Evolutionary conservation across 2,797 vertebrate genomes (phyloP), one percentile per base, ranked within the genome.

Genomic region (Squalus acanthias): DNA sequence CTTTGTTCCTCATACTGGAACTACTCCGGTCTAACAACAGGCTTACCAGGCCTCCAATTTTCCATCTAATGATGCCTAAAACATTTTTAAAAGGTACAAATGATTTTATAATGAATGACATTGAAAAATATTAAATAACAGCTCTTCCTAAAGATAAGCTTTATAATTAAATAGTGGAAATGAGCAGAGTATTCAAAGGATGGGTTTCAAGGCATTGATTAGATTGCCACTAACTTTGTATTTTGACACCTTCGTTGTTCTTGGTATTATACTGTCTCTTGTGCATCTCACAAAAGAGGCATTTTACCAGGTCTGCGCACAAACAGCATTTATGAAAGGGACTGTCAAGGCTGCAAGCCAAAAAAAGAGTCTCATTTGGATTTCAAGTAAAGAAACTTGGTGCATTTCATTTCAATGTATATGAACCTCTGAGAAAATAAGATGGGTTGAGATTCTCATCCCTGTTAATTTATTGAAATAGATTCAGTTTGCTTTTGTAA

Each of bases 371-470:
- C 98, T 98, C 98, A 98, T 98, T 98, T 98, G 98, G 98, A 98
- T 98, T 98, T 98, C 97, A 98, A 98, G 98, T 97, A 97, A 98
- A 98, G 97, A 98, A 98, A 98, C 97, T 97, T 98, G 98, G 98
- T 98, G 98, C 98, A 98, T 98, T 98, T 98, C 98, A 98, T 98
- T 98, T 98, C 98, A 98, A 98, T 98, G 98, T 98, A 98, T 98
- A 97, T 96, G 98, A 98, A 98, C 97, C 98, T 97, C 97, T 98
- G 97, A 98, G 94, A 95, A 98, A 98, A 98, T 98, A 98, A 97
- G 97, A 98, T 98, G 98, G 98, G 98, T 98, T 98, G 97, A 98
- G 98, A 98, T 98, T 98, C 98, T 98, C 97, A 98, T 98, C 98
- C 98, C 97, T 97, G 98, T 97, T 98, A 98, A 98, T 98, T 98